These are phyloP conservation scores for Grus americana DNA, from an alignment of 2,113 vertebrate species.

Conservation along the genomic window DNA sequence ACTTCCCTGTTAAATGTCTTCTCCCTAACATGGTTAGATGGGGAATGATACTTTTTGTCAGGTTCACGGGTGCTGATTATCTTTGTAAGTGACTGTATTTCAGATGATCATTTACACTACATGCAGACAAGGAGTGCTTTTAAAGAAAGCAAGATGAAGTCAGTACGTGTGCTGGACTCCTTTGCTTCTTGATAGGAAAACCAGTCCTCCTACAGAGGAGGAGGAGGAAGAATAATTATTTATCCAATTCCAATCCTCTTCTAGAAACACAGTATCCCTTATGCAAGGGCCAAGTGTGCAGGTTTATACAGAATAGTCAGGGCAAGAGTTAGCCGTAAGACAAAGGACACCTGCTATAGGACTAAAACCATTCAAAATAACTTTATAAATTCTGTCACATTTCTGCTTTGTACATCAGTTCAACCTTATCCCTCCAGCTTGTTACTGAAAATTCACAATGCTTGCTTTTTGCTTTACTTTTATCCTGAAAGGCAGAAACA, in stretches of 20 bases:
- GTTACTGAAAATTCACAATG: slow-evolving; percentile 4
- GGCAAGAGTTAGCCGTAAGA: background rate
- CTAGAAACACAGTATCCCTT: background rate
- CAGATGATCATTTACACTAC: background rate
- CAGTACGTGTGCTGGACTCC: background rate
- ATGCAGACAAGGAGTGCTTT: rapidly evolving
- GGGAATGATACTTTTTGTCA: background rate
- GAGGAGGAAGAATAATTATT: background rate
- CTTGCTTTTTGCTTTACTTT: background rate
- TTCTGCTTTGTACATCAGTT: slow-evolving; percentile 69
- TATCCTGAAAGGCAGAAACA: slow-evolving; percentile 52
- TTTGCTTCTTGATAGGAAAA: background rate
- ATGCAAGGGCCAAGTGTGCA: background rate
- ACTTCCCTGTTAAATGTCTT: background rate
- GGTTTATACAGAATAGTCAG: background rate
- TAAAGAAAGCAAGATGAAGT: background rate
- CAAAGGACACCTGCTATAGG: slow-evolving; percentile 32
- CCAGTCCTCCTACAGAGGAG: background rate
- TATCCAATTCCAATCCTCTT: background rate
- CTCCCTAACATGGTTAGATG: background rate
- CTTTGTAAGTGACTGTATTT: background rate
- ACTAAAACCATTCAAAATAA: slow-evolving; percentile 72
- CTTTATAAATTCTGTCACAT: slow-evolving; percentile 75
- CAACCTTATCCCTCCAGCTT: background rate
- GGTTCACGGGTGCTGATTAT: background rate